These are phyloP conservation scores for Asobara japonica DNA, from an alignment of 1,140 invertebrate genomes.

Conservation along the genomic window DNA sequence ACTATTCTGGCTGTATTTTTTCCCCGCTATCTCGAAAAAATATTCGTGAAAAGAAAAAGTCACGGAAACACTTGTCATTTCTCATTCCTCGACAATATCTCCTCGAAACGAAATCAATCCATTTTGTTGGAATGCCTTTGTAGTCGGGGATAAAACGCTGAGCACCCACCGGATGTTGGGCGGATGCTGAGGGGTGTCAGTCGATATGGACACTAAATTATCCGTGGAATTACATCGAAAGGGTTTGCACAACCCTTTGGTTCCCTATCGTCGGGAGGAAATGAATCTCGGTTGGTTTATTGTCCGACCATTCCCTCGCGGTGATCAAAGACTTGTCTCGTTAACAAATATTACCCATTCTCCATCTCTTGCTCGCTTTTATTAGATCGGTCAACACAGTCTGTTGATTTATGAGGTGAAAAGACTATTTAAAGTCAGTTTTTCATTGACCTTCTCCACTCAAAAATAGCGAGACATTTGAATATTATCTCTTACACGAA, in stretches of 20 bases:
- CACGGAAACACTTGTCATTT: not conserved
- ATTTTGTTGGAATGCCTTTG: conserved; percentile 2
- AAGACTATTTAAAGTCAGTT: no score
- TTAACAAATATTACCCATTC: not conserved
- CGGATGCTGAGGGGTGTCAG: not conserved
- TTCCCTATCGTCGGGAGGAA: not conserved
- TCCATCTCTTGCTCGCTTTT: not conserved
- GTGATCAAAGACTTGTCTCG: conserved; percentile 2
- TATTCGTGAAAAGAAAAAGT: not conserved
- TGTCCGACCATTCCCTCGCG: not conserved
- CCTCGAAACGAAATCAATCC: conserved; percentile 2
- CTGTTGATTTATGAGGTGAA: not conserved
- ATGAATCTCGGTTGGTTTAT: conserved; percentile 17
- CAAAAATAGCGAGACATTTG: no score
- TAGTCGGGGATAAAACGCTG: not conserved
- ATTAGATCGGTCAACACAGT: not conserved
- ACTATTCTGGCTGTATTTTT: no score
- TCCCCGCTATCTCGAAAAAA: no score
- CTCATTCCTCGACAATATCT: not conserved
- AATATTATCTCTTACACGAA: no score
- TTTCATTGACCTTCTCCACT: no score
- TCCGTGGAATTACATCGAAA: conserved; percentile 8
- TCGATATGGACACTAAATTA: conserved; percentile 17
- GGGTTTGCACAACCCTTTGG: conserved; percentile 12
- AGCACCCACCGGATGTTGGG: not conserved